phyloP scores from a whole-genome alignment of 1,140 invertebrate species.

The Cydia pomonella region DNA sequence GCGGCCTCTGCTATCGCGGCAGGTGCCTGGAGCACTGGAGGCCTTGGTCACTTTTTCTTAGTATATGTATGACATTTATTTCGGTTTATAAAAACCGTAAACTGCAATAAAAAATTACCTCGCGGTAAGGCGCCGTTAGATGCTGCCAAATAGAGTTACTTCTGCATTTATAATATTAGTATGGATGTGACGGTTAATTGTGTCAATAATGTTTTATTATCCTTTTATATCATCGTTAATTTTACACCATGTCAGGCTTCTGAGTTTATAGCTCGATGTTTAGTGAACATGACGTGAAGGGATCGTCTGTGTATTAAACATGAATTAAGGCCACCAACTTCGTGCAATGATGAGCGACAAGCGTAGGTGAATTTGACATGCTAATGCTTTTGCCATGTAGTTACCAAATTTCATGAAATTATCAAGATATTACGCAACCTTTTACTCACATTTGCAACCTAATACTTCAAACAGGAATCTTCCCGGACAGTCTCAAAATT shows the following conservation, averaged over 20 bases:
- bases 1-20: no score
- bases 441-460: no score
- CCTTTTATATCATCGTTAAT: neutral
- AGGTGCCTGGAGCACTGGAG: no score
- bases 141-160: no score
- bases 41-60: no score
- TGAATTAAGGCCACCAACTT: neutral
- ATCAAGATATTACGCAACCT: neutral
- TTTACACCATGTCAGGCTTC: neutral
- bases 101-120: no score
- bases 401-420: neutral
- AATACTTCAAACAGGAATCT: no score
- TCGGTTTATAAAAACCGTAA: no score
- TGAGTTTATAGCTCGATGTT: neutral
- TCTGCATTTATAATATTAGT: neutral
- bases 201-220: neutral
- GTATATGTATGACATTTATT: no score
- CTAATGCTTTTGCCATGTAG: neutral
- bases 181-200: neutral
- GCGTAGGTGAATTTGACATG: neutral
- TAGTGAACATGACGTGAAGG: constrained; percentile 6
- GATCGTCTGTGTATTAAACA: neutral
- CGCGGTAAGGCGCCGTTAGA: no score
- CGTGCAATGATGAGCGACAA: neutral
- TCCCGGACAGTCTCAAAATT: no score